These are phyloP conservation scores for Strigamia crassipes DNA, from an alignment of 2,888 invertebrate species.

Conservation along the genomic window DNA sequence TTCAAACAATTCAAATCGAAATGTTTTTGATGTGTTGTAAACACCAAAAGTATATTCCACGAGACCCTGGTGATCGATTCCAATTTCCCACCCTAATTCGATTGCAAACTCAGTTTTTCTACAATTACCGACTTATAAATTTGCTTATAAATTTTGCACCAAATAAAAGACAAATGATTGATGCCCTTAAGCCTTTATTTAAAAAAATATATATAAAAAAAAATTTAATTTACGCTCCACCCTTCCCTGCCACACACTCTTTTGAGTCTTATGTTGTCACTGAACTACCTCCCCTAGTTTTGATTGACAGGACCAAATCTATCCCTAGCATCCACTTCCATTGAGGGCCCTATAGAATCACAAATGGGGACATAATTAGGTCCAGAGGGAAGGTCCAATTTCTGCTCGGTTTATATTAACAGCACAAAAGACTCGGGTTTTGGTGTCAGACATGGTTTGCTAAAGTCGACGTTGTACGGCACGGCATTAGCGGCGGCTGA, in stretches of 20 bases:
- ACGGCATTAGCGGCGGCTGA: background rate
- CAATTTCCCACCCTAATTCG: background rate
- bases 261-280: slow-evolving; percentile 14
- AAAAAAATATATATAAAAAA: background rate
- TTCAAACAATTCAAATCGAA: background rate
- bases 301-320: slow-evolving; percentile 23
- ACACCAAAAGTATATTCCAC: too few relatives aligned
- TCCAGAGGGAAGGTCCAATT: slow-evolving; percentile 27
- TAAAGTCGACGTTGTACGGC: background rate
- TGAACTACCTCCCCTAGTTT: background rate
- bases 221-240: slow-evolving; percentile 22
- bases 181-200: slow-evolving; percentile 12
- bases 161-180: slow-evolving; percentile 14
- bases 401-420: slow-evolving; percentile 12
- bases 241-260: slow-evolving; percentile 9
- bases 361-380: slow-evolving; percentile 30
- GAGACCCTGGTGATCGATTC: background rate
- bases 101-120: background rate
- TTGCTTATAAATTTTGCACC: slow-evolving; percentile 22
- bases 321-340: slow-evolving; percentile 17
- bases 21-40: too few relatives aligned
- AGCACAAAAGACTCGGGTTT: slow-evolving; percentile 18
- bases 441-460: background rate
- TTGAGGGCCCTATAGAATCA: slow-evolving; percentile 23
- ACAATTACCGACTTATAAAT: background rate